Evolutionary conservation across 2,888 invertebrate genomes (phyloP).

Genomic region (Caenorhabditis panamensis): DNA sequence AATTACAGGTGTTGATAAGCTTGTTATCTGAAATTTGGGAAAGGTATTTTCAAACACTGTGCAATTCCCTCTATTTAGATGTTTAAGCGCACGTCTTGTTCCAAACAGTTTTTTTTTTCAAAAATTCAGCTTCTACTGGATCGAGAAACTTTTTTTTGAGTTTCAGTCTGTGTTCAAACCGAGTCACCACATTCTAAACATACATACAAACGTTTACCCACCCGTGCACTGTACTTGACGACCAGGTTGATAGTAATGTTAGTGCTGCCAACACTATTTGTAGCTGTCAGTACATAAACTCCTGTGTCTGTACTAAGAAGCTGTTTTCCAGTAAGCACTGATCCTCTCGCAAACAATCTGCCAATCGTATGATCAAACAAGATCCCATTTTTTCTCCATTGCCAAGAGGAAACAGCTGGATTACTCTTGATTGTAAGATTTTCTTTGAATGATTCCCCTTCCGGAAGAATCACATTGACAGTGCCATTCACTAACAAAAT

Average conservation of each 20-base stretch:
- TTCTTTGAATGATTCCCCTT: conserved; percentile 79
- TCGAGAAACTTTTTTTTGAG: too few species aligned
- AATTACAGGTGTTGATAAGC: conserved; percentile 77
- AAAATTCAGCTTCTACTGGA: too few species aligned
- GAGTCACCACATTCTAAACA: too few species aligned
- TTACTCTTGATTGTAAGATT: conserved; percentile 78
- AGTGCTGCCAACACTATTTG: conserved; percentile 76
- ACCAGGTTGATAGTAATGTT: conserved; percentile 77
- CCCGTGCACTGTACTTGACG: conserved; percentile 77
- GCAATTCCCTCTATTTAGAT: too few species aligned
- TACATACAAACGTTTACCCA: conserved; percentile 11
- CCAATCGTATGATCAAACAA: conserved; percentile 77
- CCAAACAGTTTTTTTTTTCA: too few species aligned
- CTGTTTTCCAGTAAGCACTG: conserved; percentile 68
- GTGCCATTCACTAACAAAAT: conserved; percentile 74
- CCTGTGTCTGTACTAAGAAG: conserved; percentile 75
- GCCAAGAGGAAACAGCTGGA: conserved; percentile 77
- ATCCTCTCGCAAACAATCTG: conserved; percentile 70
- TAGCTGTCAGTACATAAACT: conserved; percentile 75
- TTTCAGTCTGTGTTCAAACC: too few species aligned
- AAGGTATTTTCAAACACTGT: conserved; percentile 8
- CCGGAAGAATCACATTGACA: conserved; percentile 75
- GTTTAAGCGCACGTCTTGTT: too few species aligned
- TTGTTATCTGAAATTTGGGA: conserved; percentile 64
- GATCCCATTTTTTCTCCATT: conserved; percentile 76